Conservation (phyloP, 2,113 vertebrate genomes). For the Cercopithecus mona region DNA sequence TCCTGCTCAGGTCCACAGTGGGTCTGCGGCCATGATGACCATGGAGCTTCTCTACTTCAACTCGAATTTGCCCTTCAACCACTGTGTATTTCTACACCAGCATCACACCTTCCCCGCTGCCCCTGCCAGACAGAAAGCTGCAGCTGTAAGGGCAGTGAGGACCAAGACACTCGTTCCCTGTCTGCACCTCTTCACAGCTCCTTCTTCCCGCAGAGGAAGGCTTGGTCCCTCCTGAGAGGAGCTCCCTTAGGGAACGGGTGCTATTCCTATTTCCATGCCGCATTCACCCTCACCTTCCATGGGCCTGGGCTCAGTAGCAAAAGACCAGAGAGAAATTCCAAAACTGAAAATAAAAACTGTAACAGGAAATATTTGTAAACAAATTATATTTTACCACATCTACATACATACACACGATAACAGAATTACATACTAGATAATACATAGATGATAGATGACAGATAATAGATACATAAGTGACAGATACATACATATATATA, state of each 20-base stretch:
- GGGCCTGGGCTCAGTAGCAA: not conserved
- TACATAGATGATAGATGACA: no score
- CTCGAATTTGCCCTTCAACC: no score
- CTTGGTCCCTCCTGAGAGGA: fast-evolving
- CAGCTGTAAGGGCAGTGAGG: not conserved
- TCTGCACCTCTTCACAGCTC: not conserved
- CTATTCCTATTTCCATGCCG: no score
- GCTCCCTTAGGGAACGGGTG: fast-evolving
- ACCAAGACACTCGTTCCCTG: not conserved
- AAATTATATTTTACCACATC: not conserved
- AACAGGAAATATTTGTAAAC: not conserved
- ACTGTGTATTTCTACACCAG: not conserved
- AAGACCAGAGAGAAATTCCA: not conserved
- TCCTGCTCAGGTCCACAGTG: not conserved
- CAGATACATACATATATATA: not conserved
- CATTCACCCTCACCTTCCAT: not conserved
- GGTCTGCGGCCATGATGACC: no score
- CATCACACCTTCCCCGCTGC: not conserved
- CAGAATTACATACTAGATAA: not conserved
- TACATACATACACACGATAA: no score
- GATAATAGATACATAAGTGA: not conserved
- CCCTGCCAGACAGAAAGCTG: not conserved
- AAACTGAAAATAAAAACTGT: not conserved
- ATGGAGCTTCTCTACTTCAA: no score
- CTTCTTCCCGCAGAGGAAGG: no score